Conservation (phyloP, 2,113 vertebrate genomes). For the Ellobius talpinus region DNA sequence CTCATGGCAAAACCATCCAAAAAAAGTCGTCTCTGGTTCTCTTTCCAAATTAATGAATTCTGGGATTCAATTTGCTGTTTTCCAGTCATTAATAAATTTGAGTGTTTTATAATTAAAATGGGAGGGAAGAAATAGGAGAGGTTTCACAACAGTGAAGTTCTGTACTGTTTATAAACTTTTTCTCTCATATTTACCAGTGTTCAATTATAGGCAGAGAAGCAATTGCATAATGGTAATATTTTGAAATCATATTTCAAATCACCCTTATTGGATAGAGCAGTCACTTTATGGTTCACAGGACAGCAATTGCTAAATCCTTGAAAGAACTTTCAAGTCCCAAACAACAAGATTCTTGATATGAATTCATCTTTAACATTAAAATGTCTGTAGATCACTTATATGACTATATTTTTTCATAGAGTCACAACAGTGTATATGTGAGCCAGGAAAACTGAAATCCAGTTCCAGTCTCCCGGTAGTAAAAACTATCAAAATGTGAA, state of each 20-base stretch:
- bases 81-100: not conserved
- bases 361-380: not conserved
- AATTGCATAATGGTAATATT: not conserved
- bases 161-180: not conserved
- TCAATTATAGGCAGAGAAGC: not conserved
- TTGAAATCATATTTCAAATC: not conserved
- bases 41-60: conserved; percentile 47
- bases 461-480: not conserved
- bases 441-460: not conserved
- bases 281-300: not conserved
- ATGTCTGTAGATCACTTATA: not conserved
- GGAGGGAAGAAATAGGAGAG: not conserved
- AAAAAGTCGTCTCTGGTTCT: not conserved
- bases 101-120: not conserved
- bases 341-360: not conserved
- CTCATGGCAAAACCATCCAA: not conserved
- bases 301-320: not conserved
- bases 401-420: not conserved
- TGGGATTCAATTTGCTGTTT: not conserved
- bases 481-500: conserved; percentile 11
- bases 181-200: not conserved
- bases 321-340: not conserved
- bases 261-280: not conserved
- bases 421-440: not conserved
- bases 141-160: not conserved